Evolutionary conservation across 2,113 vertebrate species (phyloP).

Genomic region (Phylloscopus whistleri): DNA sequence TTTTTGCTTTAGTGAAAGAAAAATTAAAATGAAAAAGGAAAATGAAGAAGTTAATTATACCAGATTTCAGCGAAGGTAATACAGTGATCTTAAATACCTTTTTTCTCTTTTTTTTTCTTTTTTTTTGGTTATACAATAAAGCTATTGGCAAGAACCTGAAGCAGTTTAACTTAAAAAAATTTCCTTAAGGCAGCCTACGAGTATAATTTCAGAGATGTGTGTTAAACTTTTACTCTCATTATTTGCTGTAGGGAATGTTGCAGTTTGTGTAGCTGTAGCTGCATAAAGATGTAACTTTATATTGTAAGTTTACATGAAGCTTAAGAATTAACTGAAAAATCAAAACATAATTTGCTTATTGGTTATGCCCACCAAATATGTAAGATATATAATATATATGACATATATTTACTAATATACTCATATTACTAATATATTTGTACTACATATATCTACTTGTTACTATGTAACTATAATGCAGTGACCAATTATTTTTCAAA

Average conservation of each 20-base stretch:
- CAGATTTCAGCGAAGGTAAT: constrained; percentile 75
- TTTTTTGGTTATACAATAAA: neutral
- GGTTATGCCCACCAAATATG: neutral
- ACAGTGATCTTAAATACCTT: neutral
- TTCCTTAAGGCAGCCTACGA: neutral
- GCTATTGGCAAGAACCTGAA: neutral
- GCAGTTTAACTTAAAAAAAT: neutral
- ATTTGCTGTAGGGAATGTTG: neutral
- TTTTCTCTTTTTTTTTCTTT: neutral
- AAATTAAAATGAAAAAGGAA: constrained; percentile 44
- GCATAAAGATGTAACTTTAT: neutral
- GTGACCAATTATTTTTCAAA: neutral
- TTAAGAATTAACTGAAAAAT: neutral
- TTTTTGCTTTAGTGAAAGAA: constrained; percentile 59
- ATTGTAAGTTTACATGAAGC: neutral
- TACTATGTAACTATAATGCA: neutral
- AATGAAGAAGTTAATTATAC: constrained; percentile 62
- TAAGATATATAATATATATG: neutral
- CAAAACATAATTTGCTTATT: neutral
- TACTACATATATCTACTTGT: neutral
- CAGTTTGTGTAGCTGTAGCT: neutral
- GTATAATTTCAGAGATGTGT: neutral
- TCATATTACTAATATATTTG: neutral
- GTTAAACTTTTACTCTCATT: neutral
- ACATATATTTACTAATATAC: neutral